Conservation (phyloP, 2,888 invertebrate species). For the Rhyacophila evoluta region DNA sequence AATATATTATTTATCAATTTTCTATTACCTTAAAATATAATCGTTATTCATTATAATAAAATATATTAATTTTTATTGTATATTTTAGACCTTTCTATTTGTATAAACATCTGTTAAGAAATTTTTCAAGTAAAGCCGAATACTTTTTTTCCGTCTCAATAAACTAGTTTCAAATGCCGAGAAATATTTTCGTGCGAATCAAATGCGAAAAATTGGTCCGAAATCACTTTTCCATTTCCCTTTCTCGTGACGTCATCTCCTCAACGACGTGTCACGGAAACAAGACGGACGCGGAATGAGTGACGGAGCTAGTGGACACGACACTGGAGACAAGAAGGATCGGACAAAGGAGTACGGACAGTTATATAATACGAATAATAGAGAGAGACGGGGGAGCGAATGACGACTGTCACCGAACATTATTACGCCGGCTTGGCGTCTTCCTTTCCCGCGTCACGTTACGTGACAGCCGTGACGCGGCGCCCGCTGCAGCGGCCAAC, state of each 20-base stretch:
- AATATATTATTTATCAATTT: too few relatives aligned
- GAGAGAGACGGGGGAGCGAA: slow-evolving; percentile 56
- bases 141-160: too few relatives aligned
- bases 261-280: slow-evolving; percentile 7
- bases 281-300: slow-evolving; percentile 35
- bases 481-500: slow-evolving; percentile 7
- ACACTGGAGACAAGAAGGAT: slow-evolving; percentile 26
- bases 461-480: slow-evolving; percentile 48
- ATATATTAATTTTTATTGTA: too few relatives aligned
- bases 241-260: neutral
- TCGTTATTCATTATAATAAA: too few relatives aligned
- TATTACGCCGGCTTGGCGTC: slow-evolving; percentile 61
- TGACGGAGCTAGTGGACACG: slow-evolving; percentile 37
- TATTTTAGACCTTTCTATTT: too few relatives aligned
- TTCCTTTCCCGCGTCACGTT: slow-evolving; percentile 58
- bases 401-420: slow-evolving; percentile 64
- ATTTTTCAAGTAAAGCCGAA: too few relatives aligned
- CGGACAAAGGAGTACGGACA: slow-evolving; percentile 27
- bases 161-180: too few relatives aligned
- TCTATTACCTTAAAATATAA: too few relatives aligned
- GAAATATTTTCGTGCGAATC: too few relatives aligned
- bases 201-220: neutral
- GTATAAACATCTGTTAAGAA: too few relatives aligned
- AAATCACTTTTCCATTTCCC: slow-evolving; percentile 27
- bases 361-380: slow-evolving; percentile 42